Evolutionary conservation across 1,140 invertebrate species (phyloP), one percentile per base, ranked within the genome.

Genomic region (Drosophila pachea): DNA sequence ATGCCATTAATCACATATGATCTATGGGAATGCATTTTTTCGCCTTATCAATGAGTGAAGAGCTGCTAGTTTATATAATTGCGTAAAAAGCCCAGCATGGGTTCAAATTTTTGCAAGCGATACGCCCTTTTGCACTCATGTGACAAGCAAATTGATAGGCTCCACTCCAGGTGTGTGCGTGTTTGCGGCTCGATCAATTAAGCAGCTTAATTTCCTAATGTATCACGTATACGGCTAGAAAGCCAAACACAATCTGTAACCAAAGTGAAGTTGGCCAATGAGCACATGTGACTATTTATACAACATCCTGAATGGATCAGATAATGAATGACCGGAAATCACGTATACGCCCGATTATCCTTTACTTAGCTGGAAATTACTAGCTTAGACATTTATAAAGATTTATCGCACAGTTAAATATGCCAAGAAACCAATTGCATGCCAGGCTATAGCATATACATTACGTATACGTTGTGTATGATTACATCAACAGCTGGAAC

Each of bases 11-110:
- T 69, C 58, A 78, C 52, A 14, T 32, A 45, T 43, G 40, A 29
- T 62, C 63, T 40, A 8, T 65, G 68, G 67, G 47, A 78, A 54
- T 82, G 78, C 78, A 83, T 65, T 66, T 64, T 69, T 53, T 1
- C 22, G 22, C 35, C 48, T 66, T 70, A 66, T 70, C 68, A 32
- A 14, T 4, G 14, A 4, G 1, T 48, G n/a, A n/a, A 2, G 48
- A 31, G 9, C 22, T 31, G 22, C 11, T 43, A 61, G 45, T 66
- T 22, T 65, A 70, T 65, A 33, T 65, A 68, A 68, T 48, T 48
- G 52, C 5, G 7, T 8, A 59, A 52, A 33, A 33, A 31, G 12
- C 16, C 14, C 29, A 35, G 14, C 40, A 40, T n/a, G 6, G 29
- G 45, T 9, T 38, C 4, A 47, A 47, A 12, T 8, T 42, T 42